These are phyloP conservation scores for Achlya flavicornis DNA, from an alignment of 2,888 invertebrate genomes.

Conservation along the genomic window DNA sequence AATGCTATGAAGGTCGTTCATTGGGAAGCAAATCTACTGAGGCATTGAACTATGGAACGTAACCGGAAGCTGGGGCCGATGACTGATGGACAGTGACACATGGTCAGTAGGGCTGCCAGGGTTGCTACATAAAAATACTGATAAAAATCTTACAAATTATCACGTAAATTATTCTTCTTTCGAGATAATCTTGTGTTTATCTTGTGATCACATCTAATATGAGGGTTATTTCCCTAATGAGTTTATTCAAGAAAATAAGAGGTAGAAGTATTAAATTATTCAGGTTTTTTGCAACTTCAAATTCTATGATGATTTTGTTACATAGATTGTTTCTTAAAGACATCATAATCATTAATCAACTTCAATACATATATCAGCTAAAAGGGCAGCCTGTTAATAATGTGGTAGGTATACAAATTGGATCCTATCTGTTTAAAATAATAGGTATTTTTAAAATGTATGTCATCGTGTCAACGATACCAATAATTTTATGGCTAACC, in stretches of 20 bases:
- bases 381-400: not conserved
- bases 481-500: constrained; percentile 12
- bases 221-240: not conserved
- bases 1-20: constrained; percentile 63
- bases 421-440: not conserved
- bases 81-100: constrained; percentile 67
- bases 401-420: not conserved
- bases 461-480: constrained; percentile 17
- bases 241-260: not conserved
- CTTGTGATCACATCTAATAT: not conserved
- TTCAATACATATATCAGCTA: not conserved
- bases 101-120: constrained; percentile 53
- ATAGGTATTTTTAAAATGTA: not conserved
- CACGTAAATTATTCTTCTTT: not conserved
- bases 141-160: constrained; percentile 11
- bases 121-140: constrained; percentile 35
- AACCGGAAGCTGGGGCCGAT: constrained; percentile 74
- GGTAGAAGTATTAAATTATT: not conserved
- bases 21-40: constrained; percentile 55
- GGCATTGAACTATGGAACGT: constrained; percentile 76
- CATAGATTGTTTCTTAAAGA: not conserved
- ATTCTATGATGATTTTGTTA: too few relatives aligned
- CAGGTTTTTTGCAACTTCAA: not conserved
- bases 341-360: constrained; percentile 3
- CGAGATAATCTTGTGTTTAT: not conserved